Evolutionary conservation across 2,797 vertebrate species (phyloP).

Genomic region (Diplodus sargus): DNA sequence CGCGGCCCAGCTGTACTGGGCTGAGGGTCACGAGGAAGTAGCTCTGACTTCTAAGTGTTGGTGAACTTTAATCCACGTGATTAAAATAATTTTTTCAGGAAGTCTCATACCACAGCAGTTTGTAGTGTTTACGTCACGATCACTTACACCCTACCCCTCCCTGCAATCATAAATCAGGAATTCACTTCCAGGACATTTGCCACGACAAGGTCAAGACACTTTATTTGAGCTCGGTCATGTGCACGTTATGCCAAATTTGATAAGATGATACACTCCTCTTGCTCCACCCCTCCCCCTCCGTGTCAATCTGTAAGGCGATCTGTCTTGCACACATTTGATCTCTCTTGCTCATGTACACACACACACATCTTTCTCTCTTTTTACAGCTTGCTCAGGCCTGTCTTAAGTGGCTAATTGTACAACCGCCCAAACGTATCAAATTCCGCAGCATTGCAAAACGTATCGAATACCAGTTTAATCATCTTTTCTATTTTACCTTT

Average conservation of each 20-base stretch:
- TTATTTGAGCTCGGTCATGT: neutral
- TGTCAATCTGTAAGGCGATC: neutral
- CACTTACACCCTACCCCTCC: too few relatives aligned
- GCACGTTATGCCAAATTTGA: neutral
- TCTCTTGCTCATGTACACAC: conserved; percentile 9
- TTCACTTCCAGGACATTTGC: neutral
- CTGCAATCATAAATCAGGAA: neutral
- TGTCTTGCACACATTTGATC: neutral
- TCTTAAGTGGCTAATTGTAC: conserved; percentile 29
- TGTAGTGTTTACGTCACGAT: neutral
- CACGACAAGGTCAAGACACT: neutral
- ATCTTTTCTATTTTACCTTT: neutral
- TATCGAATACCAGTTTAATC: conserved; percentile 12
- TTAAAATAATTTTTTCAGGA: neutral
- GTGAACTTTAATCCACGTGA: neutral
- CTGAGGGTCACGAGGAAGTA: neutral
- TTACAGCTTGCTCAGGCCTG: conserved; percentile 38
- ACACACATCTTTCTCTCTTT: conserved; percentile 22
- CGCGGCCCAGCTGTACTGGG: neutral
- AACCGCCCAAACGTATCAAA: conserved; percentile 38
- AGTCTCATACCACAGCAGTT: neutral
- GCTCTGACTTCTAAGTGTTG: neutral
- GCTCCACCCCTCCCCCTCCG: neutral
- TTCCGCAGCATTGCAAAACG: neutral
- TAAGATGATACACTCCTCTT: neutral